Base-by-base conservation (phyloP, 2,888 invertebrate species). In the Caradrina kadenii region DNA sequence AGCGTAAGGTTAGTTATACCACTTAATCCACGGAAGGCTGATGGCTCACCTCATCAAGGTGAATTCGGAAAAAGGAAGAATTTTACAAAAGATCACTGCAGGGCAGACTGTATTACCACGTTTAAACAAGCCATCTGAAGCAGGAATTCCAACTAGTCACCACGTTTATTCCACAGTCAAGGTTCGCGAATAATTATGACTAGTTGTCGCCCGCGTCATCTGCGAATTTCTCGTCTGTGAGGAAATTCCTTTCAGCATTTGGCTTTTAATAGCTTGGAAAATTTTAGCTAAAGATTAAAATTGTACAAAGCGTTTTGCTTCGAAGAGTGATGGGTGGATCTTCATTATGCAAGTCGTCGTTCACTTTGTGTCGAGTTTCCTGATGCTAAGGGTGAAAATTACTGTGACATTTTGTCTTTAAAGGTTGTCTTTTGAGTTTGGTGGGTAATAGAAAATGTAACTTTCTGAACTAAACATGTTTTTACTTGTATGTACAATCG, bases 241-340 rank as follows among this genome's bases (percentile, higher is more conserved):
- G 22, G n/a, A 53, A 65, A 69, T 80, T 64, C 64, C 69, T 76
- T 71, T 77, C 60, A 77, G 78, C 72, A 74, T 78, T 81, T 54
- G 71, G 53, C 59, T 71, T 70, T 70, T 77, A 81, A 81, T 70
- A 81, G 78, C 71, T 71, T 6, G 77, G 77, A 56, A 81, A 81
- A 70, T 78, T 80, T 76, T 60, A 61, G 81, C 50, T 55, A 52
- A 58, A 80, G 77, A 80, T 77, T 81, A 52, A 80, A 76, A 76
- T 64, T 69, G 76, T 76, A 50, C 58, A 48, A 59, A 75, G 69
- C 31, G 31, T 61, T 68, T 53, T 69, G 53, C 69, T 76, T 76
- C 69, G 55, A 56, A 11, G 35, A 77, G 45, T 66, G 71, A 76
- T 69, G 65, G 72, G 21, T 70, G 42, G 50, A 63, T 77, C 78